Conservation (phyloP, 2,888 invertebrate species). For the Holacanthella duospinosa region DNA sequence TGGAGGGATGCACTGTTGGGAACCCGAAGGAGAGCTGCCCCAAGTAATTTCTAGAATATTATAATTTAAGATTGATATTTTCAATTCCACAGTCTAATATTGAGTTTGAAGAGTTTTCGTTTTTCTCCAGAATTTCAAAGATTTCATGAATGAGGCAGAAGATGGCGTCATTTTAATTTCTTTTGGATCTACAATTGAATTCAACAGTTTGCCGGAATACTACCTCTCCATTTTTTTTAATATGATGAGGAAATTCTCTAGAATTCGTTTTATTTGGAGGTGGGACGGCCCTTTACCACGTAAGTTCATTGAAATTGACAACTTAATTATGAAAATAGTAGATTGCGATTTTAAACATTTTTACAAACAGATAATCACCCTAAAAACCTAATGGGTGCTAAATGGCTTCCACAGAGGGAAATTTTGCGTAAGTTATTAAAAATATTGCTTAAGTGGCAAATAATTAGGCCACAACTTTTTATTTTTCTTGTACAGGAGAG, state of each 20-base stretch:
- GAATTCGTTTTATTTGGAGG: slow-evolving; percentile 26
- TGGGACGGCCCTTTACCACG: slow-evolving; percentile 30
- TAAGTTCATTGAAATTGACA: background rate
- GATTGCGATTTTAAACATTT: background rate
- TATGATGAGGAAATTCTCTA: slow-evolving; percentile 19
- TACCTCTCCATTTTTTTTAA: slow-evolving; percentile 28
- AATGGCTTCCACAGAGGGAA: slow-evolving; percentile 35
- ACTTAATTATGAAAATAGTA: background rate
- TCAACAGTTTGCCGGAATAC: slow-evolving; percentile 18
- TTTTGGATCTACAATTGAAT: slow-evolving; percentile 30
- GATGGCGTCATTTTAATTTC: slow-evolving; percentile 31
- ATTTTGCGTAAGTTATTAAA: slow-evolving; percentile 21
- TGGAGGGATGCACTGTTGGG: slow-evolving; percentile 19
- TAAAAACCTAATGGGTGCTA: slow-evolving; percentile 19
- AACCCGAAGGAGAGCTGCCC: slow-evolving; percentile 1
- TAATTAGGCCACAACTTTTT: background rate
- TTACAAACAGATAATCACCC: background rate
- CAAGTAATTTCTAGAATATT: too few species aligned
- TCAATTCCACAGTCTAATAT: background rate
- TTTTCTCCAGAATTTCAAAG: slow-evolving; percentile 13
- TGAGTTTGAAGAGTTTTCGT: background rate
- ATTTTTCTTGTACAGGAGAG: slow-evolving; percentile 18
- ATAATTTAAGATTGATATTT: background rate
- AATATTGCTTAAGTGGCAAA: background rate
- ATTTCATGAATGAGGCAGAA: slow-evolving; percentile 26